phyloP scores from a whole-genome alignment of 2,888 invertebrate genomes.

The Drosophila ustulata region DNA sequence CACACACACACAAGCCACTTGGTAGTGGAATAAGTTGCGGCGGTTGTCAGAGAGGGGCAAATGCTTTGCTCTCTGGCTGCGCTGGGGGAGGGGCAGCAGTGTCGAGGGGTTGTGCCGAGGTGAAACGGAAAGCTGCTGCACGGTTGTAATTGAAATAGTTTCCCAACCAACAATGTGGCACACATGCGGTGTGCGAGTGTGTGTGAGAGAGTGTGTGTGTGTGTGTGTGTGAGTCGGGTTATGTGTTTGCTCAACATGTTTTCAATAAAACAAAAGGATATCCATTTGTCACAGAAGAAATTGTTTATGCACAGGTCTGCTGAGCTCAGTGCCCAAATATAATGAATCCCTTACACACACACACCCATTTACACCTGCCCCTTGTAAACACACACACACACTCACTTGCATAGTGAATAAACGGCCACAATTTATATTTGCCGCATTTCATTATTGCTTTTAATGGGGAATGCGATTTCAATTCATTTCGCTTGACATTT shows the following conservation, averaged over 20 bases:
- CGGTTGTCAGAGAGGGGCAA: not conserved
- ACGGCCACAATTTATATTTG: conserved; percentile 53
- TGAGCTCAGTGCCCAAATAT: conserved; percentile 45
- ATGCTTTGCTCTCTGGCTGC: conserved; percentile 6
- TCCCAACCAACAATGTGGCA: conserved; percentile 51
- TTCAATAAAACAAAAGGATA: conserved; percentile 77
- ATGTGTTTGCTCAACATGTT: conserved; percentile 49
- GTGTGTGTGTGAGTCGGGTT: conserved; percentile 18
- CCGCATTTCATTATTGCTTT: conserved; percentile 58
- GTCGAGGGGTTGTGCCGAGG: conserved; percentile 23
- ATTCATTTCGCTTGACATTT: conserved; percentile 44
- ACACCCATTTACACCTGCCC: conserved; percentile 2
- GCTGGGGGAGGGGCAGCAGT: conserved; percentile 1
- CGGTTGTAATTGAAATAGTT: conserved; percentile 77
- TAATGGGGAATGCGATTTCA: conserved; percentile 46
- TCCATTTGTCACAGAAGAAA: conserved; percentile 75
- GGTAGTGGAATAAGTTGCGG: conserved; percentile 43
- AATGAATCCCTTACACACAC: conserved; percentile 47
- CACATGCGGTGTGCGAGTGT: conserved; percentile 12
- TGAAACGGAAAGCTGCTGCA: conserved; percentile 41
- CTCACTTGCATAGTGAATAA: conserved; percentile 2
- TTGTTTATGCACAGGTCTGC: conserved; percentile 51
- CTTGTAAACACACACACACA: not conserved
- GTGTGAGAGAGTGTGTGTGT: conserved; percentile 15
- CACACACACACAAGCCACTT: conserved; percentile 33